A percentile compares a stretch with the other conserved stretches of the same genome.
phyloP scores from a whole-genome alignment of 2,797 vertebrate genomes.

The Gadopsis bispinosus region DNA sequence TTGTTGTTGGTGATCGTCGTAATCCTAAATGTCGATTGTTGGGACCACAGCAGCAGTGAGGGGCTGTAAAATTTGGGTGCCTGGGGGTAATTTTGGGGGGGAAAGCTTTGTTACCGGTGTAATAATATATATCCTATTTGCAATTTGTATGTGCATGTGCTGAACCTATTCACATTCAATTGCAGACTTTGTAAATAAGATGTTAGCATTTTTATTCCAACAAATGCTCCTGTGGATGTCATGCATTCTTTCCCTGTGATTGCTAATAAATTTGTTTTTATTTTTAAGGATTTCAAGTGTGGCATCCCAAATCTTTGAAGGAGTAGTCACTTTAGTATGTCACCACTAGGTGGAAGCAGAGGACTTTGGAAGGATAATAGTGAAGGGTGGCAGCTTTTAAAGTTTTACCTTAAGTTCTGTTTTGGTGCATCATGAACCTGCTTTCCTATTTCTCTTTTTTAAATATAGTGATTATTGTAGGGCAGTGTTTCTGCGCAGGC shows the following conservation, averaged over 20 bases:
- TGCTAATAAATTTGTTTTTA: slow-evolving; percentile 92
- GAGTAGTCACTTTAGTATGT: not conserved
- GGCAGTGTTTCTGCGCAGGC: not conserved
- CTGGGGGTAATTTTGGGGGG: slow-evolving; percentile 45
- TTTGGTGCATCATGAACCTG: slow-evolving; percentile 9
- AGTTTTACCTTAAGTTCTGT: slow-evolving; percentile 14
- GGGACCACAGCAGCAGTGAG: slow-evolving; percentile 73
- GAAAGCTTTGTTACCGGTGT: slow-evolving; percentile 79
- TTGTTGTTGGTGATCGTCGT: slow-evolving; percentile 51
- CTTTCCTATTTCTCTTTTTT: not conserved
- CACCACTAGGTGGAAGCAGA: slow-evolving; percentile 75
- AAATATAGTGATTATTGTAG: not conserved
- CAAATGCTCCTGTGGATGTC: slow-evolving; percentile 88
- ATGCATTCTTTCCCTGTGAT: slow-evolving; percentile 85
- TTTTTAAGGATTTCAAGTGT: slow-evolving; percentile 79
- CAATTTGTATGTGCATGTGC: slow-evolving; percentile 91
- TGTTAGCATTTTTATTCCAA: slow-evolving; percentile 89
- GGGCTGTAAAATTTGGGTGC: slow-evolving; percentile 61
- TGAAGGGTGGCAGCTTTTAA: not conserved
- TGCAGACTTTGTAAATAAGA: slow-evolving; percentile 92
- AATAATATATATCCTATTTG: slow-evolving; percentile 74
- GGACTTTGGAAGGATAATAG: slow-evolving; percentile 3
- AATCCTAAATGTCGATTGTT: slow-evolving; percentile 57
- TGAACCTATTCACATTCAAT: slow-evolving; percentile 80
- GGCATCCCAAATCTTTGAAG: not conserved